A percentile compares a stretch with the other conserved stretches of the same genome.
Evolutionary conservation across 2,888 invertebrate genomes (phyloP).

Genomic region (Drosophila borborema): DNA sequence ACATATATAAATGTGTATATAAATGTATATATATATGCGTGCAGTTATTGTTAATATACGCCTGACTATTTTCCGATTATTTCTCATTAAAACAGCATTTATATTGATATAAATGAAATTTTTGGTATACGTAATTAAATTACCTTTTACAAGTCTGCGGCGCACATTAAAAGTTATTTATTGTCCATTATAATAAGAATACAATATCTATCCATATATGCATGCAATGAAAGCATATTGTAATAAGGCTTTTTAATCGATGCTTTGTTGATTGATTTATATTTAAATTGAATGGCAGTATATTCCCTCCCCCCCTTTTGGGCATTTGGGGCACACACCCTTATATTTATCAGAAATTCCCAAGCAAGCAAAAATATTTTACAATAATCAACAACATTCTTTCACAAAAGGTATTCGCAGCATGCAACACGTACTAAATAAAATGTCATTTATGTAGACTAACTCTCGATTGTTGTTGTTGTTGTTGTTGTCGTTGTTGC

Average conservation of each 20-base stretch:
- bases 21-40: background rate
- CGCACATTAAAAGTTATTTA: constrained; percentile 51
- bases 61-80: constrained; percentile 68
- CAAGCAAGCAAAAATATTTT: constrained; percentile 47
- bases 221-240: constrained; percentile 3
- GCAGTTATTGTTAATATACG: constrained; percentile 13
- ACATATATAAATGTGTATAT: background rate
- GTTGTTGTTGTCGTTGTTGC: background rate
- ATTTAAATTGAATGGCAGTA: constrained; percentile 7
- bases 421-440: constrained; percentile 72
- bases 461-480: constrained; percentile 22
- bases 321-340: background rate
- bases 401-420: constrained; percentile 50
- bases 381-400: constrained; percentile 60
- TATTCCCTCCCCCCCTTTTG: constrained; percentile 3
- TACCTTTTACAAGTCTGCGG: constrained; percentile 51
- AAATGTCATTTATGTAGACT: constrained; percentile 50
- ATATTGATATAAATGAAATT: constrained; percentile 74
- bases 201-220: background rate
- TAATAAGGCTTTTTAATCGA: background rate
- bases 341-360: constrained; percentile 51
- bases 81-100: constrained; percentile 66
- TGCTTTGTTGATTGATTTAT: constrained; percentile 19
- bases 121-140: constrained; percentile 61
- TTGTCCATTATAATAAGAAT: constrained; percentile 23